These are phyloP conservation scores for Calidris pygmaea DNA, from an alignment of 2,113 vertebrate species.

Conservation along the genomic window DNA sequence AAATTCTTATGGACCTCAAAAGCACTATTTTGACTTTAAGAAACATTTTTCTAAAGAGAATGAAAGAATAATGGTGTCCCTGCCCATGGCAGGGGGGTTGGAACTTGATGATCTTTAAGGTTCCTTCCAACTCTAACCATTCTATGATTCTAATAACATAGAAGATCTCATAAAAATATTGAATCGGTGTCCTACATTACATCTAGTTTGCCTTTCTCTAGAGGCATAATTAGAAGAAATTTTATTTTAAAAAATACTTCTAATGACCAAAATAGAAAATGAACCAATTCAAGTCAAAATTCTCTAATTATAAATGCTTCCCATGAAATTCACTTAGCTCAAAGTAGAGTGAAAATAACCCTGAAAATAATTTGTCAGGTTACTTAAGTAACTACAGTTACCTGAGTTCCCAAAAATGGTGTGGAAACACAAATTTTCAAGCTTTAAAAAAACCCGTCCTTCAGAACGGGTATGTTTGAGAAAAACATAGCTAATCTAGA, in stretches of 20 bases:
- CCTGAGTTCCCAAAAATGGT: not conserved
- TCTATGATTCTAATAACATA: slow-evolving; percentile 8
- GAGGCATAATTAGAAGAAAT: slow-evolving; percentile 54
- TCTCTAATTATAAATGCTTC: not conserved
- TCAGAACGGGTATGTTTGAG: not conserved
- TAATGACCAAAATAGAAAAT: slow-evolving; percentile 13
- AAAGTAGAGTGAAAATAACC: not conserved
- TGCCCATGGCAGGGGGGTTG: too few species aligned
- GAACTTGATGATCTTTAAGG: too few species aligned
- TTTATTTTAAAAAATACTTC: not conserved
- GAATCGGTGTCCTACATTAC: slow-evolving; percentile 69
- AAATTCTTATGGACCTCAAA: slow-evolving; percentile 81
- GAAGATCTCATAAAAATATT: slow-evolving; percentile 50
- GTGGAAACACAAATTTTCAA: slow-evolving; percentile 17
- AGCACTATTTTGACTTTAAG: slow-evolving; percentile 81
- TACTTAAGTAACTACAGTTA: not conserved
- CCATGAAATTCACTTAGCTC: not conserved
- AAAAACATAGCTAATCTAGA: not conserved
- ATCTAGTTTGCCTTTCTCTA: slow-evolving; percentile 65
- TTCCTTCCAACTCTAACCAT: too few species aligned
- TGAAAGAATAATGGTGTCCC: not conserved
- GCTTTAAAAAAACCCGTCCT: not conserved
- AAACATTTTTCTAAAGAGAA: slow-evolving; percentile 68
- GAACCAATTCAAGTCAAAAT: slow-evolving; percentile 23
- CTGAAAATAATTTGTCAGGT: not conserved